A percentile compares a stretch with the other conserved stretches of the same genome.
These are phyloP conservation scores for Pyrrhosoma nymphula DNA, from an alignment of 2,888 invertebrate species.

Conservation along the genomic window DNA sequence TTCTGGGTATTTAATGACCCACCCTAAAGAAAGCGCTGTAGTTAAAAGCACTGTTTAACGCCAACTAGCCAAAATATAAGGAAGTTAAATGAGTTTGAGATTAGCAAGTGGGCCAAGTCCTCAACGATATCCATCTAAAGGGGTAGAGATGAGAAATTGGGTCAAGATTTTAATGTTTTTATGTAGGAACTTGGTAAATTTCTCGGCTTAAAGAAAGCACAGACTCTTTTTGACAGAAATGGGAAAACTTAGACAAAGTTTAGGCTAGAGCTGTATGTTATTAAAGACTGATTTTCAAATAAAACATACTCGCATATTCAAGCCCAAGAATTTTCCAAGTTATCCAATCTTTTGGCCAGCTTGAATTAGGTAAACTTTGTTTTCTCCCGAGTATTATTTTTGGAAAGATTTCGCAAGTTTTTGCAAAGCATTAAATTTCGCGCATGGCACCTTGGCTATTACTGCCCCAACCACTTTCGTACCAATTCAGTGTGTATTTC, in stretches of 20 bases:
- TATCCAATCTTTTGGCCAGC: not conserved
- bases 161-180: not conserved
- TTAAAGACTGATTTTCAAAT: not conserved
- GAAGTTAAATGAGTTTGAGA: not conserved
- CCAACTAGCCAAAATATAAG: not conserved
- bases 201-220: not conserved
- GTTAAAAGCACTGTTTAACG: not conserved
- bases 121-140: not conserved
- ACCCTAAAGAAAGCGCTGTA: not conserved
- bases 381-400: not conserved
- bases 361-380: not conserved
- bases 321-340: not conserved
- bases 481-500: not conserved
- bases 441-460: not conserved
- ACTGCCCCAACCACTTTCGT: not conserved
- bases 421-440: not conserved
- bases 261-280: not conserved
- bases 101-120: not conserved
- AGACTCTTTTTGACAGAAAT: not conserved
- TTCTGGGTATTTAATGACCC: too few relatives aligned
- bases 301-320: not conserved
- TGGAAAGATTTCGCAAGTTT: not conserved
- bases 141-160: not conserved
- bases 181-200: not conserved
- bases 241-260: not conserved